Evolutionary conservation across 2,888 invertebrate genomes (phyloP).

Genomic region (Erannis defoliaria): DNA sequence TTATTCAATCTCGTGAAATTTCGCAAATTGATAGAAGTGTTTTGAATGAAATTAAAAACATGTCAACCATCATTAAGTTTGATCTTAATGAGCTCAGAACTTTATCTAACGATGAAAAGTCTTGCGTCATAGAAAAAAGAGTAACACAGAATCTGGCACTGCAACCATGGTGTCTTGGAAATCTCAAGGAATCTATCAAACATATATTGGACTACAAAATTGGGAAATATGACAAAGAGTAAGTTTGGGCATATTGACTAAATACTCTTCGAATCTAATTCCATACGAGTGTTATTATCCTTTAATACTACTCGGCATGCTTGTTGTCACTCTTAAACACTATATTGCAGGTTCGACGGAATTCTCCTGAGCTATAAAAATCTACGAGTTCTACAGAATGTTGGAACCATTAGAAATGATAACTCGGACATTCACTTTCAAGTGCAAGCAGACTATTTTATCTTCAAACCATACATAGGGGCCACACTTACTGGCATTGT

Average conservation of each 20-base stretch:
- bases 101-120: slow-evolving; percentile 84
- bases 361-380: slow-evolving; percentile 90
- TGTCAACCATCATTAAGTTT: slow-evolving; percentile 83
- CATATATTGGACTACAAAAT: slow-evolving; percentile 87
- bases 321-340: not conserved
- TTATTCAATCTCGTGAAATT: not conserved
- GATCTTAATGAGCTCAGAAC: slow-evolving; percentile 83
- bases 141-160: slow-evolving; percentile 86
- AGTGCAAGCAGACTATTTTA: slow-evolving; percentile 89
- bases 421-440: slow-evolving; percentile 88
- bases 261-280: too few species aligned
- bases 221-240: slow-evolving; percentile 88
- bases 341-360: slow-evolving; percentile 87
- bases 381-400: slow-evolving; percentile 84
- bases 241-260: slow-evolving; percentile 59
- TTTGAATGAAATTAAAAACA: slow-evolving; percentile 42
- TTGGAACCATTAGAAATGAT: slow-evolving; percentile 88
- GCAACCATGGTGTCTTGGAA: slow-evolving; percentile 88
- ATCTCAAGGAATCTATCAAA: slow-evolving; percentile 86
- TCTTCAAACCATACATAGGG: slow-evolving; percentile 88
- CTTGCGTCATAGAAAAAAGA: slow-evolving; percentile 85
- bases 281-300: too few species aligned
- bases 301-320: too few species aligned
- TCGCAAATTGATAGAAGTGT: not conserved
- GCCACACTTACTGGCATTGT: slow-evolving; percentile 88